Evolutionary conservation across 2,888 invertebrate species (phyloP).

Genomic region (Brenthis daphne): DNA sequence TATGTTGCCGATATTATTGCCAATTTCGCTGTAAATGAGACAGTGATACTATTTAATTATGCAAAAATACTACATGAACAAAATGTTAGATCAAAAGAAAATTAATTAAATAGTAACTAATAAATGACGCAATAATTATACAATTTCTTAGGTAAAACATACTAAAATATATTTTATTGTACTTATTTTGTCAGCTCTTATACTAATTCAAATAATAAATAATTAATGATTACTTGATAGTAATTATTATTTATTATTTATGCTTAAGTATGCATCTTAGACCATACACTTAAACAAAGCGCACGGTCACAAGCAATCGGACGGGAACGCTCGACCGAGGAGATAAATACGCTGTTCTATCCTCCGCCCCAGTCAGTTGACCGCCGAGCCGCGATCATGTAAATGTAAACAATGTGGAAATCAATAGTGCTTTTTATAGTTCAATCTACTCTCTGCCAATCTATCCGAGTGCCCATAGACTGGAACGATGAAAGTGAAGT

Average conservation of each 20-base stretch:
- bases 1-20: too few species aligned
- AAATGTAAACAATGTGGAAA: constrained; percentile 74
- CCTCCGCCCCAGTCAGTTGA: constrained; percentile 71
- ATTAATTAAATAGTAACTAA: too few species aligned
- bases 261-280: constrained; percentile 47
- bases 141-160: too few species aligned
- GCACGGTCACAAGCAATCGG: constrained; percentile 69
- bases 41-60: too few species aligned
- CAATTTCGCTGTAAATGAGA: too few species aligned
- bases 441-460: constrained; percentile 61
- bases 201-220: neutral
- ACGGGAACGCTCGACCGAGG: constrained; percentile 74
- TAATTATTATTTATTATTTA: neutral
- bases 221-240: neutral
- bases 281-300: constrained; percentile 57
- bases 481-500: constrained; percentile 70
- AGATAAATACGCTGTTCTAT: constrained; percentile 73
- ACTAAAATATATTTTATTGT: too few species aligned
- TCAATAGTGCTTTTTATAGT: constrained; percentile 55
- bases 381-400: constrained; percentile 67
- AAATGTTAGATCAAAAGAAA: too few species aligned
- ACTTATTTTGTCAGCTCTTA: neutral
- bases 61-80: too few species aligned
- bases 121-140: too few species aligned
- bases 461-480: constrained; percentile 66